Evolutionary conservation across 2,888 invertebrate species (phyloP).

Genomic region (Rhingia rostrata): DNA sequence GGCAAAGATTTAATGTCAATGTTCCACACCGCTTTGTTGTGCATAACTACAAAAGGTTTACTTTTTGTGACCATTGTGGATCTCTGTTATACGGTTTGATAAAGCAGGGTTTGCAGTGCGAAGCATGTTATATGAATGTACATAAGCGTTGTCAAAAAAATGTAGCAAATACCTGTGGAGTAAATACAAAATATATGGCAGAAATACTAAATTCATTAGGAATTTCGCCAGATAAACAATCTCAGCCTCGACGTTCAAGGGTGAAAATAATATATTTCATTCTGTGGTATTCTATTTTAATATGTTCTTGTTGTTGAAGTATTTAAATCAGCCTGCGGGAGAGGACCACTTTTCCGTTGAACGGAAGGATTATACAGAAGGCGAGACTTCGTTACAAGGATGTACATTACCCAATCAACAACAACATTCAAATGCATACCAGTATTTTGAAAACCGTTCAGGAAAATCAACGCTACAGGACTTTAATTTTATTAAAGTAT

Average conservation of each 20-base stretch:
- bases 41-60: constrained; percentile 98
- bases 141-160: constrained; percentile 99
- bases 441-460: constrained; percentile 80
- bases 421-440: constrained; percentile 78
- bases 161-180: constrained; percentile 99
- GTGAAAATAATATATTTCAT: constrained; percentile 78
- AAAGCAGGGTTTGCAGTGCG: constrained; percentile 98
- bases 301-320: constrained; percentile 76
- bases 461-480: constrained; percentile 90
- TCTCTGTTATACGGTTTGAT: constrained; percentile 97
- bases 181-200: constrained; percentile 98
- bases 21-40: constrained; percentile 98
- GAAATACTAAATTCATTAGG: constrained; percentile 95
- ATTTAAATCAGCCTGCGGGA: constrained; percentile 82
- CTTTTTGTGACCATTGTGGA: constrained; percentile 99
- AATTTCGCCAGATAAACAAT: constrained; percentile 93
- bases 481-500: constrained; percentile 98
- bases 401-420: constrained; percentile 63
- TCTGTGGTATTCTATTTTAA: neutral
- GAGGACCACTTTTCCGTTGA: constrained; percentile 84
- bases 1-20: constrained; percentile 97
- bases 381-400: constrained; percentile 76
- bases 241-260: constrained; percentile 86
- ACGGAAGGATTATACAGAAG: constrained; percentile 79
- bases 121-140: constrained; percentile 98